Base-by-base conservation (phyloP, 1,140 invertebrate species). In the Bombus sylvicola region DNA sequence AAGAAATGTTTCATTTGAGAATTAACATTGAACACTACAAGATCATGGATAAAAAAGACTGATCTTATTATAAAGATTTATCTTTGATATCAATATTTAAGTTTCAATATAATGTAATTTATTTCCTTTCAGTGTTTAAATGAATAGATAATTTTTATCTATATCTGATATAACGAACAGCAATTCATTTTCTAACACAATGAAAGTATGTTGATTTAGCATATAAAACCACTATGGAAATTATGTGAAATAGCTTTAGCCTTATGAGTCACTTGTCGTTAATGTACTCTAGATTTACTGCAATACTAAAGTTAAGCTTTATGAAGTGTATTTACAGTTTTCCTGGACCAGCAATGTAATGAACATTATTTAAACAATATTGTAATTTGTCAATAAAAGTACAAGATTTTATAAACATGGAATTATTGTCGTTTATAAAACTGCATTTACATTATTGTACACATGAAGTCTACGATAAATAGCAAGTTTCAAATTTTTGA, bases 1-100 rank as follows among this genome's bases (percentile, higher is more conserved):
- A 59, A 10, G n/a, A 41, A 57, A 31, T 28, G 6, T 62, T 85
- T 81, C 2, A 43, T 72, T 85, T 72, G 10, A 39, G 31, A 72
- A 37, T 71, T 72, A 37, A 80, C 57, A 82, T 72, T 81, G 79
- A 75, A 75, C 78, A 53, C 39, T 76, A 64, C 81, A 83, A 77
- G 81, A 72, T 81, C 72, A 83, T 57, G 73, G 73, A 83, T 59
- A 43, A 76, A 86, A 62, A 86, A 86, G 78, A 86, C 81, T 81
- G 79, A 86, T 83, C 79, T 83, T 69, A 76, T 71, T 76, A 71
- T 37, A 71, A 34, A 75, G 39, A 22, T 13, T 81, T 57, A 53
- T 2, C 62, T 75, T 85, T 80, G 39, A 84, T 84, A 62, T 64
- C 18, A 15, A 72, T 83, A 78, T 57, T 80, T 85, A 73, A 53